These are phyloP conservation scores for Odontocolon sp. DNA, from an alignment of 2,888 invertebrate species.

Conservation along the genomic window DNA sequence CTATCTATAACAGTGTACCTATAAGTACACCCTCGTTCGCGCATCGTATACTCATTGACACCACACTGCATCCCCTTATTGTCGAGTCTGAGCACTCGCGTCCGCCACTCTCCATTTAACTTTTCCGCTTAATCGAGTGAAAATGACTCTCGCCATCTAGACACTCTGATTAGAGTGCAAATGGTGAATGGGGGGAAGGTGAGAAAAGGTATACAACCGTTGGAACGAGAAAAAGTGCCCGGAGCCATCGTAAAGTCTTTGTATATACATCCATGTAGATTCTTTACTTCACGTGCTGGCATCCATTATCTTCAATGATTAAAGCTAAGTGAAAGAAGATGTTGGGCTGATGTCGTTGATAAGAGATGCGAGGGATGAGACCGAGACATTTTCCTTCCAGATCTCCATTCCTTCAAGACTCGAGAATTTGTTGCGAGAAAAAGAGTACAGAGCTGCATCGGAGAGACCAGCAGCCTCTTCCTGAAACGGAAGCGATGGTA, in stretches of 20 bases:
- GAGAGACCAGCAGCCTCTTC: background rate
- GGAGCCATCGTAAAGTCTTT: conserved; percentile 20
- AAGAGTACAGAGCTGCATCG: too few relatives aligned
- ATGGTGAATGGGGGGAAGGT: conserved; percentile 27
- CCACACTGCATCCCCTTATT: background rate
- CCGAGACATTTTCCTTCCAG: background rate
- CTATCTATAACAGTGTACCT: too few relatives aligned
- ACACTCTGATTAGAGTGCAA: conserved; percentile 55
- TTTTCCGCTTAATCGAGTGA: conserved; percentile 56
- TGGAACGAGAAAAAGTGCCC: conserved; percentile 17
- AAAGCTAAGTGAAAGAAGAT: conserved; percentile 16
- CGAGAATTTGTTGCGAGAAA: too few relatives aligned
- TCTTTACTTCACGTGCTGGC: background rate
- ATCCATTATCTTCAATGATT: conserved; percentile 3
- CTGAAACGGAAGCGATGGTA: background rate
- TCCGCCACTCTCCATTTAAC: conserved; percentile 51
- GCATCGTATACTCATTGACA: background rate
- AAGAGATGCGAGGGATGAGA: background rate
- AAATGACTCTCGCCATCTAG: conserved; percentile 53
- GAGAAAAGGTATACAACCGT: conserved; percentile 18
- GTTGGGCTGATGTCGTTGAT: background rate
- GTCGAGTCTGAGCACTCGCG: background rate
- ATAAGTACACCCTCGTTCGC: background rate
- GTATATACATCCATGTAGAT: conserved; percentile 18
- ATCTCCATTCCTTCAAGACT: too few relatives aligned